Evolutionary conservation across 35 echinoderm and acorn worm genomes (phyloP).

Genomic region (Ophiothrix spiculata): DNA sequence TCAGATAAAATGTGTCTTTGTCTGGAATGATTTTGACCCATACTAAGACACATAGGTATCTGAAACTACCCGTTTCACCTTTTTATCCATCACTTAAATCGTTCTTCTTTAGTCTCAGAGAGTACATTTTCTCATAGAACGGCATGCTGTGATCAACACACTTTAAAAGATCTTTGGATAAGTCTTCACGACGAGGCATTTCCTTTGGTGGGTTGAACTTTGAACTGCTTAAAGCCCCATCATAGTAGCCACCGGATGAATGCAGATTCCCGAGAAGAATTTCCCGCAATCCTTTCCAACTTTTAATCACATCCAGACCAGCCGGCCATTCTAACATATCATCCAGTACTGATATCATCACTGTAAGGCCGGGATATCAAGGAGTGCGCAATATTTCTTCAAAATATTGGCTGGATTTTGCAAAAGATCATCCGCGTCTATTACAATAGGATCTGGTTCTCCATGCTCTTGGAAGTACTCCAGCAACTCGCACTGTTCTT

Average conservation of each 20-base stretch:
- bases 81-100: too few species aligned
- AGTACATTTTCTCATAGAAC: too few species aligned
- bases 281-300: background rate
- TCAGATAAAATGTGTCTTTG: too few species aligned
- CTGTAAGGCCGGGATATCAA: background rate
- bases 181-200: too few species aligned
- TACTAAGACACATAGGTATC: too few species aligned
- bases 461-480: background rate
- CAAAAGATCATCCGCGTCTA: conserved; percentile 19
- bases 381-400: background rate
- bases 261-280: background rate
- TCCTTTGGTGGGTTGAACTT: too few species aligned
- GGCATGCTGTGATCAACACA: too few species aligned
- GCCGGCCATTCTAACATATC: background rate
- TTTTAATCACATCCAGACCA: background rate
- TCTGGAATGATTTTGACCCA: too few species aligned
- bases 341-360: too few species aligned
- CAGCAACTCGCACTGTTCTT: background rate
- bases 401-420: background rate
- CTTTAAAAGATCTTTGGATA: too few species aligned
- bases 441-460: background rate
- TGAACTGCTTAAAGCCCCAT: background rate
- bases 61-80: too few species aligned
- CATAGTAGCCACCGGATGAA: background rate
- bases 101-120: too few species aligned